Conservation (phyloP, 2,113 vertebrate species). For the Pardalotus punctatus region DNA sequence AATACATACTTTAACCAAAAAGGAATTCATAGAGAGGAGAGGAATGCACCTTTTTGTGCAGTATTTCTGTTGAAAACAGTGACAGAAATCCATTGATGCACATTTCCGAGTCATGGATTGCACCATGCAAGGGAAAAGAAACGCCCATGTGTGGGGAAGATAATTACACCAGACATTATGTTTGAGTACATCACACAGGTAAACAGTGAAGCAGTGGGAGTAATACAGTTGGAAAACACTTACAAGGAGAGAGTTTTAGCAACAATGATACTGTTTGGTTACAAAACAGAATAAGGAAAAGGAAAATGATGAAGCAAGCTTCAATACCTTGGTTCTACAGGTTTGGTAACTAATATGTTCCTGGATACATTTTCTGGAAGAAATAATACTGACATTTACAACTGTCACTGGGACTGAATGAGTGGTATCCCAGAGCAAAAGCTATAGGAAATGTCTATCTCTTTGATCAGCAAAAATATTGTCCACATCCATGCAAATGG, state of each 20-base stretch:
- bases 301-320: neutral
- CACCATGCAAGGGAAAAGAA: neutral
- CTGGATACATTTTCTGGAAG: neutral
- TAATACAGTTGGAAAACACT: slow-evolving; percentile 45
- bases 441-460: neutral
- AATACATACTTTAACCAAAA: neutral
- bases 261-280: slow-evolving; percentile 32
- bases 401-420: neutral
- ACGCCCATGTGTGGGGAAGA: slow-evolving; percentile 1
- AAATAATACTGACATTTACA: neutral
- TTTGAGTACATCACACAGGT: slow-evolving; percentile 43
- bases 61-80: neutral
- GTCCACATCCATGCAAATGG: neutral
- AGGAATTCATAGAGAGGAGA: neutral
- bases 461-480: neutral
- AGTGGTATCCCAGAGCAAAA: neutral
- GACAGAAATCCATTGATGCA: neutral
- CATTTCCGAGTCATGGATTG: neutral
- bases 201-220: slow-evolving; percentile 47
- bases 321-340: neutral
- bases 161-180: slow-evolving; percentile 45
- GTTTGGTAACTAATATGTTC: neutral
- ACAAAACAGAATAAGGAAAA: slow-evolving; percentile 26
- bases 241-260: slow-evolving; percentile 35
- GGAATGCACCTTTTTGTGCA: neutral